Evolutionary conservation across 2,888 invertebrate species (phyloP).

Genomic region (Eristalis intricaria): DNA sequence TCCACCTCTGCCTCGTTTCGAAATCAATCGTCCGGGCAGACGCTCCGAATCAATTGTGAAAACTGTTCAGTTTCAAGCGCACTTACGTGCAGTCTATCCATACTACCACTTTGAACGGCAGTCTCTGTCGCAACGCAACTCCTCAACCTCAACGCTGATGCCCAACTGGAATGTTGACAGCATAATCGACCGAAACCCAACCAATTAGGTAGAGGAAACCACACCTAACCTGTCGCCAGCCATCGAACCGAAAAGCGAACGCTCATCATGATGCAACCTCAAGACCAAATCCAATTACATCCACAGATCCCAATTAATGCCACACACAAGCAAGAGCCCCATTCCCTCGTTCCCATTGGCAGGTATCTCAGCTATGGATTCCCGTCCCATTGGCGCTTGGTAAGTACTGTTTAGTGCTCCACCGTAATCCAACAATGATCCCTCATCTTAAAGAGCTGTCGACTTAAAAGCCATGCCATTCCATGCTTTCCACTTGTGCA

Average conservation of each 20-base stretch:
- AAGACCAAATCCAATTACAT: conserved; percentile 50
- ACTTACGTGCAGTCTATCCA: neutral
- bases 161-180: neutral
- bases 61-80: neutral
- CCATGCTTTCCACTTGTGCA: conserved; percentile 17
- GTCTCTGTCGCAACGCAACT: neutral
- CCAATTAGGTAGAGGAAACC: conserved; percentile 32
- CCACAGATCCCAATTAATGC: conserved; percentile 43
- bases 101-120: neutral
- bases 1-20: neutral
- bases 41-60: neutral
- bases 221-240: conserved; percentile 36
- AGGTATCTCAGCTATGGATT: conserved; percentile 15
- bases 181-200: conserved; percentile 38
- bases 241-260: conserved; percentile 19
- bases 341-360: conserved; percentile 2
- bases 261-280: conserved; percentile 29
- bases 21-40: neutral
- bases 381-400: conserved; percentile 37
- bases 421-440: conserved; percentile 51
- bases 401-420: conserved; percentile 25
- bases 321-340: conserved; percentile 17
- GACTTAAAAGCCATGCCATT: conserved; percentile 9
- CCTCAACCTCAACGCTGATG: neutral
- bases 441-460: conserved; percentile 39